These are phyloP conservation scores for Meiosimyza decipiens DNA, from an alignment of 2,888 invertebrate genomes.

Conservation along the genomic window DNA sequence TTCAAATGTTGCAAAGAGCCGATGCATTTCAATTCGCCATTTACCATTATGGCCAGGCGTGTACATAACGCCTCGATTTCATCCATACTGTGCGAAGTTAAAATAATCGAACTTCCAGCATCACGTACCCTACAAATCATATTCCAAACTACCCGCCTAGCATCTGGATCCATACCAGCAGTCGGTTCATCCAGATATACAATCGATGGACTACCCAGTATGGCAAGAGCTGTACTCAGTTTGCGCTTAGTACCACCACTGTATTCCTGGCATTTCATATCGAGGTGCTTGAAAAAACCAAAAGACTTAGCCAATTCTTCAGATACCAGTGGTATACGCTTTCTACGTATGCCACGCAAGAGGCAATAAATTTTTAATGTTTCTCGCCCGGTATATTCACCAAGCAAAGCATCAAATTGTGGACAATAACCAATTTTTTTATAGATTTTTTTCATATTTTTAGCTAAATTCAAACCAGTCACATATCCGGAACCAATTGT, in stretches of 20 bases:
- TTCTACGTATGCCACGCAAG: constrained; percentile 71
- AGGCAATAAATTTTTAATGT: constrained; percentile 73
- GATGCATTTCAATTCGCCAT: constrained; percentile 78
- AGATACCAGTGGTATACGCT: constrained; percentile 55
- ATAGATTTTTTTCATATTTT: constrained; percentile 71
- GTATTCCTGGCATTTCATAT: constrained; percentile 71
- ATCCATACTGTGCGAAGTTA: constrained; percentile 88
- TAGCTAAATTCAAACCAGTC: constrained; percentile 69
- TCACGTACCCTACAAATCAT: constrained; percentile 75
- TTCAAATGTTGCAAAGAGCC: constrained; percentile 82
- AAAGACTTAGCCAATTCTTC: constrained; percentile 67
- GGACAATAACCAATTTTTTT: constrained; percentile 77
- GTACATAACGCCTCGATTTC: constrained; percentile 86
- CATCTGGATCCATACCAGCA: constrained; percentile 67
- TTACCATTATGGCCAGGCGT: constrained; percentile 83
- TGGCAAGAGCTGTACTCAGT: constrained; percentile 76
- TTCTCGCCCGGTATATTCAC: constrained; percentile 77
- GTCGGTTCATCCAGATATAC: constrained; percentile 77
- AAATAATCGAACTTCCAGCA: constrained; percentile 77
- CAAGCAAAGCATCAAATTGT: constrained; percentile 78
- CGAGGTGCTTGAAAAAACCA: constrained; percentile 72
- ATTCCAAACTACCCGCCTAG: constrained; percentile 81
- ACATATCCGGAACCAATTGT: constrained; percentile 78
- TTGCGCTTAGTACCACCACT: constrained; percentile 81
- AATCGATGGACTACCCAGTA: constrained; percentile 75